Evolutionary conservation across 1,140 invertebrate species (phyloP).

Genomic region (Maniola jurtina): DNA sequence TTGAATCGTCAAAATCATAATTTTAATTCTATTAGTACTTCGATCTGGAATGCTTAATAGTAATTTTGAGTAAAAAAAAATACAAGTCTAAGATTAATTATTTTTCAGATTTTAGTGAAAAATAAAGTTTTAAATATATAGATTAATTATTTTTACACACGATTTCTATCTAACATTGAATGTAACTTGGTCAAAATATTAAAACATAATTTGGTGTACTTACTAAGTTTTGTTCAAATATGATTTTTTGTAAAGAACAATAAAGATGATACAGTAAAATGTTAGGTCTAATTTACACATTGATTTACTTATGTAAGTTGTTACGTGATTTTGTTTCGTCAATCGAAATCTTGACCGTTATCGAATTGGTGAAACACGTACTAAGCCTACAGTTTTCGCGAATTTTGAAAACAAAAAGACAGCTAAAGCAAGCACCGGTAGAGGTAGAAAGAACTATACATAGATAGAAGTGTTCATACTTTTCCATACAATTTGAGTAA

Average conservation of each 20-base stretch:
- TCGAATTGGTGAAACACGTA: too few species aligned
- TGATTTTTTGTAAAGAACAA: neutral
- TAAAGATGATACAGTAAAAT: neutral
- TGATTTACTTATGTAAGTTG: too few species aligned
- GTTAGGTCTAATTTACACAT: too few species aligned
- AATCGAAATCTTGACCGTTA: too few species aligned
- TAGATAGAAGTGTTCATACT: constrained; percentile 17
- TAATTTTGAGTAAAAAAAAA: neutral
- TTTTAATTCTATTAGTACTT: constrained; percentile 5
- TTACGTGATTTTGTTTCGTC: too few species aligned
- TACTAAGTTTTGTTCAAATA: neutral
- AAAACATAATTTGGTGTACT: neutral
- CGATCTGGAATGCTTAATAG: constrained; percentile 4
- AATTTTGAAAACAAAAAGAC: constrained; percentile 28
- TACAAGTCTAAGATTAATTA: too few species aligned
- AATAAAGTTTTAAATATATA: neutral
- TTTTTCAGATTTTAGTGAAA: neutral
- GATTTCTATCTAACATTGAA: neutral
- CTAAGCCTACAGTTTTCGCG: constrained; percentile 4
- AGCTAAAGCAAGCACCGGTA: constrained; percentile 64
- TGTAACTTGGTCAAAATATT: neutral
- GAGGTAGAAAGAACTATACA: constrained; percentile 58
- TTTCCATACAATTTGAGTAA: constrained; percentile 8
- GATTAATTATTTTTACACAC: neutral
- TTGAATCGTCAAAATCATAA: neutral